phyloP scores from a whole-genome alignment of 2,797 vertebrate species.

The Rachycentron canadum region DNA sequence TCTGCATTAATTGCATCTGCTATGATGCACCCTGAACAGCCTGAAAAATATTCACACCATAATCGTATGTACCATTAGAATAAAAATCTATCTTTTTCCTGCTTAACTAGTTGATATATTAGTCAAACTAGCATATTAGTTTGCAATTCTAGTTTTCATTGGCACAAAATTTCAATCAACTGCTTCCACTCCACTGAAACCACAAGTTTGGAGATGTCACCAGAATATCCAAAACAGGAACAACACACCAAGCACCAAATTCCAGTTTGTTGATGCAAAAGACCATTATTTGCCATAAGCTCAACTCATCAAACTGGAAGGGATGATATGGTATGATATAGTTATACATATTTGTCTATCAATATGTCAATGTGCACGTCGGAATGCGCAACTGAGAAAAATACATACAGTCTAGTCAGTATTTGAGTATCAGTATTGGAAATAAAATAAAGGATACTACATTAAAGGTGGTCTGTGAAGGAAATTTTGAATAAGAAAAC shows the following conservation, averaged over 20 bases:
- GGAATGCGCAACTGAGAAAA: not conserved
- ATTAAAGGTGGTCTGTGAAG: too few species aligned
- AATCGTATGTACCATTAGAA: not conserved
- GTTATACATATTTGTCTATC: not conserved
- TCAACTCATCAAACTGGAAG: not conserved
- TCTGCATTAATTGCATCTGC: not conserved
- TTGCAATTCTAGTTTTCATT: conserved; percentile 1
- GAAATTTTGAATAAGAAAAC: too few species aligned
- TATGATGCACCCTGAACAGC: not conserved
- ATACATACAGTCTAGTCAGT: not conserved
- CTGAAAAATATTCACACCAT: not conserved
- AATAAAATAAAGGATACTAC: not conserved
- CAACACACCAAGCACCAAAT: not conserved
- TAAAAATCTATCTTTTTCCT: not conserved
- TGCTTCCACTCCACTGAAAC: conserved; percentile 8
- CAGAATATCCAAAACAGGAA: not conserved
- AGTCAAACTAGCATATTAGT: not conserved
- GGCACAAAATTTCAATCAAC: not conserved
- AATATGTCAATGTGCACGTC: not conserved
- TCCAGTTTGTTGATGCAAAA: not conserved
- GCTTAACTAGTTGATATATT: not conserved
- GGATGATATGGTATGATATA: not conserved
- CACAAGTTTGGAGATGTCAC: not conserved
- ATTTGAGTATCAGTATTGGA: not conserved
- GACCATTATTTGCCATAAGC: not conserved